Conservation (phyloP, 2,113 vertebrate species). For the Dendrocopos noguchii region DNA sequence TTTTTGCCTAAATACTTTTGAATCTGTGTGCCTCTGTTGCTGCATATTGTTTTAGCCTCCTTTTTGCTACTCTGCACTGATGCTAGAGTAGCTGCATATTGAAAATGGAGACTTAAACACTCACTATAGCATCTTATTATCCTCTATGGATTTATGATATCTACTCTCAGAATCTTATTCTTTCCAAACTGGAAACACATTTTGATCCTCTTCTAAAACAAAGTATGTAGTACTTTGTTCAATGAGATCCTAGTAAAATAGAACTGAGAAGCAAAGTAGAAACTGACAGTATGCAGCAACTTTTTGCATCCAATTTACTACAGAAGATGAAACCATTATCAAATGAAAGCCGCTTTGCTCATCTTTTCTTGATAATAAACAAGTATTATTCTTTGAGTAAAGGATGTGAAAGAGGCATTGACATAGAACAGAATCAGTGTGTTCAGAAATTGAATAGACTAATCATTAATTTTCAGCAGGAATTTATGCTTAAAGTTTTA, state of each 20-base stretch:
- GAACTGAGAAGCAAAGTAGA: background rate
- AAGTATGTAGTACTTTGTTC: background rate
- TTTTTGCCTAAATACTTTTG: background rate
- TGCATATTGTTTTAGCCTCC: background rate
- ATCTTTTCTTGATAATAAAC: background rate
- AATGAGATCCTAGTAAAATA: background rate
- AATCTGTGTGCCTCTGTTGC: background rate
- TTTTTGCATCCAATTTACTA: background rate
- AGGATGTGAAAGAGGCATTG: background rate
- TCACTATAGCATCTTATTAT: background rate
- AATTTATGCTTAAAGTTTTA: background rate
- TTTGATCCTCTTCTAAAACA: background rate
- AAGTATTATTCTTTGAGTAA: background rate
- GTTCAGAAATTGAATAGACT: background rate
- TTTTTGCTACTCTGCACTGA: background rate
- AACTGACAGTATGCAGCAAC: background rate
- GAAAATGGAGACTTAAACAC: background rate
- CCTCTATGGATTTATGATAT: background rate
- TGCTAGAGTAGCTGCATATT: background rate
- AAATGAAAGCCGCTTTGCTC: background rate
- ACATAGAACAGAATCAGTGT: background rate
- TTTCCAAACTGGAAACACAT: background rate
- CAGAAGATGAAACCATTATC: background rate
- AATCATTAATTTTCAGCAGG: background rate
- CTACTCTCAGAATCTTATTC: background rate